These are phyloP conservation scores for Hydrotaea diabolus DNA, from an alignment of 2,888 invertebrate genomes.

Conservation along the genomic window DNA sequence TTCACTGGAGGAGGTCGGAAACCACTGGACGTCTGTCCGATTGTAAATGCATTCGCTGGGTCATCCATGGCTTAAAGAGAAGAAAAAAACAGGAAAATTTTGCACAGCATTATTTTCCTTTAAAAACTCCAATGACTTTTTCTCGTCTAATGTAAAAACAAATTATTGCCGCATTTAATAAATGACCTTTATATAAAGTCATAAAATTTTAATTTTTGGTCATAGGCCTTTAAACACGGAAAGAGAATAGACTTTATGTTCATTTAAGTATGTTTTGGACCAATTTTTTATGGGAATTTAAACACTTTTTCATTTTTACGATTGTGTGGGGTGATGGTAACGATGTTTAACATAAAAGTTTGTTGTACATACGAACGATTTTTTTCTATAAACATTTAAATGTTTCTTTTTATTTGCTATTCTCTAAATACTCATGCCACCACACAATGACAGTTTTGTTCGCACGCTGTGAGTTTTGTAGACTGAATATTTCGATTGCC, in stretches of 20 bases:
- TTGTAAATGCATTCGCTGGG: not conserved
- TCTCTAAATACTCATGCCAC: not conserved
- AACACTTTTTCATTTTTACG: conserved; percentile 6
- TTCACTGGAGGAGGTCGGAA: not conserved
- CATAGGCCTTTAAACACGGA: not conserved
- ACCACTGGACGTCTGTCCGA: not conserved
- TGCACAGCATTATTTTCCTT: too few relatives aligned
- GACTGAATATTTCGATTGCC: not conserved
- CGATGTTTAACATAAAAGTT: not conserved
- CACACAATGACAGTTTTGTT: not conserved
- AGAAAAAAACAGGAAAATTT: too few relatives aligned
- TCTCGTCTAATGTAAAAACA: not conserved
- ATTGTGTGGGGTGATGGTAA: not conserved
- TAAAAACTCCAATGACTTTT: not conserved
- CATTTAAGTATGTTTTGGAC: not conserved
- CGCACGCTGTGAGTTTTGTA: not conserved
- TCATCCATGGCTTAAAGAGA: too few relatives aligned
- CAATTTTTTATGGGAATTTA: conserved; percentile 2
- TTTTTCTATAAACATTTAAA: conserved; percentile 10
- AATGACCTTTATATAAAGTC: conserved; percentile 7
- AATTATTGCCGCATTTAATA: not conserved
- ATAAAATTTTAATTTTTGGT: not conserved
- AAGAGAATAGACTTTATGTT: not conserved
- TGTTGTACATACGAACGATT: not conserved
- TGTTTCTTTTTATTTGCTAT: not conserved